Evolutionary conservation across 2,797 vertebrate species (phyloP).

Genomic region (Lycodopsis pacificus): DNA sequence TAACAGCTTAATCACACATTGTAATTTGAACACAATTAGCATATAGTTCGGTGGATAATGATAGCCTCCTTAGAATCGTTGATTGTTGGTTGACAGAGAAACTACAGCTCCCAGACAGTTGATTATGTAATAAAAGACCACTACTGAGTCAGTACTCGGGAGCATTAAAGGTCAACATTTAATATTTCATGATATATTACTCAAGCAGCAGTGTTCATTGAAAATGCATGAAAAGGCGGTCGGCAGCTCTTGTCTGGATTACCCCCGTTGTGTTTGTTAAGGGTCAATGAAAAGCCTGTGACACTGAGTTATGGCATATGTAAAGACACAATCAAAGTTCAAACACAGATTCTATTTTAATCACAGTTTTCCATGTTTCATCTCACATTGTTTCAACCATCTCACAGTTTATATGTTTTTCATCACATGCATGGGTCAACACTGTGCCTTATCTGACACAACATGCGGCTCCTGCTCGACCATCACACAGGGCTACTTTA

Average conservation of each 20-base stretch:
- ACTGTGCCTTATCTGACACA: conserved; percentile 42
- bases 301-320: not conserved
- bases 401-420: conserved; percentile 55
- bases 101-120: conserved; percentile 54
- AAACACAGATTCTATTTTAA: conserved; percentile 1
- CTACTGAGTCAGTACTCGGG: conserved; percentile 56
- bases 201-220: conserved; percentile 64
- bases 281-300: conserved; percentile 33
- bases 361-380: conserved; percentile 48
- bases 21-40: conserved; percentile 3
- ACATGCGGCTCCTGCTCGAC: conserved; percentile 33
- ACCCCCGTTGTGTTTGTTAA: conserved; percentile 29
- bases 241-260: conserved; percentile 41
- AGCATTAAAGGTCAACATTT: conserved; percentile 64
- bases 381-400: conserved; percentile 52
- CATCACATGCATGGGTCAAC: conserved; percentile 62
- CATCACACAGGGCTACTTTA: conserved; percentile 42
- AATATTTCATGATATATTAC: conserved; percentile 78
- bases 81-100: conserved; percentile 52
- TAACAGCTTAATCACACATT: conserved; percentile 5
- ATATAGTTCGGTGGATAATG: conserved; percentile 11
- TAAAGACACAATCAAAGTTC: not conserved
- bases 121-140: conserved; percentile 71
- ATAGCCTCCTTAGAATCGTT: conserved; percentile 5
- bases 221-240: conserved; percentile 60